A percentile compares a stretch with the other conserved stretches of the same genome.
Evolutionary conservation across 2,113 vertebrate species (phyloP).

Genomic region (Neopipo cinnamomea): DNA sequence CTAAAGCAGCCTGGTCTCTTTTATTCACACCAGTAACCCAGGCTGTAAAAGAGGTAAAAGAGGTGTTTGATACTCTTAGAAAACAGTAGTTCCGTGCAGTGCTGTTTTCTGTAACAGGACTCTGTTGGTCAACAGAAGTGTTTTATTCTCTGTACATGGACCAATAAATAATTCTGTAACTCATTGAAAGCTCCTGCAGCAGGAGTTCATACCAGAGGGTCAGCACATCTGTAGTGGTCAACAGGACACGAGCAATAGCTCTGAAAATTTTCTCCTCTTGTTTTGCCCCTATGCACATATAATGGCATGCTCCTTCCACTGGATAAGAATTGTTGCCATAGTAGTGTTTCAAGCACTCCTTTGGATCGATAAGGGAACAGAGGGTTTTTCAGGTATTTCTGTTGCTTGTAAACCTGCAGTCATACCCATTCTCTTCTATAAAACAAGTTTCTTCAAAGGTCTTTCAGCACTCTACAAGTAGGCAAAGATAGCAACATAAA

Average conservation of each 20-base stretch:
- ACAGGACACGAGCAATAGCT: background rate
- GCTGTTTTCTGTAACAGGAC: conserved; percentile 21
- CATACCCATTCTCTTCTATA: background rate
- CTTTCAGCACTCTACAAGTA: background rate
- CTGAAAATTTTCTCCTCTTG: conserved; percentile 40
- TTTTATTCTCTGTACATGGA: background rate
- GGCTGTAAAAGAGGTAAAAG: conserved; percentile 10
- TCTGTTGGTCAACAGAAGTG: conserved; percentile 32
- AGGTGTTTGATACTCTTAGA: conserved; percentile 2
- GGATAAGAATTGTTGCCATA: conserved; percentile 73
- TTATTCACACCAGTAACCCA: background rate
- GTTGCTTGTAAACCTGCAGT: conserved; percentile 29
- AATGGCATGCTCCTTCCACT: conserved; percentile 56
- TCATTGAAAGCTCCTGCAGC: conserved; percentile 29
- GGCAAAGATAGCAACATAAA: background rate
- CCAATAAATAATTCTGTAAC: conserved; percentile 42
- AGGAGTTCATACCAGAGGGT: conserved; percentile 48
- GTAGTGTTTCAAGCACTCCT: conserved; percentile 69
- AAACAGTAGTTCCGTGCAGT: conserved; percentile 17
- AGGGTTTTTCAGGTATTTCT: conserved; percentile 56
- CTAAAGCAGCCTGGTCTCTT: background rate
- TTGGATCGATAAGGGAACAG: conserved; percentile 70
- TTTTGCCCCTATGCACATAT: conserved; percentile 56
- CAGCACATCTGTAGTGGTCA: conserved; percentile 24
- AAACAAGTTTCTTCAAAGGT: conserved; percentile 19